A percentile compares a stretch with the other conserved stretches of the same genome.
phyloP scores from a whole-genome alignment of 2,797 vertebrate genomes.

The Spatula versicolor region DNA sequence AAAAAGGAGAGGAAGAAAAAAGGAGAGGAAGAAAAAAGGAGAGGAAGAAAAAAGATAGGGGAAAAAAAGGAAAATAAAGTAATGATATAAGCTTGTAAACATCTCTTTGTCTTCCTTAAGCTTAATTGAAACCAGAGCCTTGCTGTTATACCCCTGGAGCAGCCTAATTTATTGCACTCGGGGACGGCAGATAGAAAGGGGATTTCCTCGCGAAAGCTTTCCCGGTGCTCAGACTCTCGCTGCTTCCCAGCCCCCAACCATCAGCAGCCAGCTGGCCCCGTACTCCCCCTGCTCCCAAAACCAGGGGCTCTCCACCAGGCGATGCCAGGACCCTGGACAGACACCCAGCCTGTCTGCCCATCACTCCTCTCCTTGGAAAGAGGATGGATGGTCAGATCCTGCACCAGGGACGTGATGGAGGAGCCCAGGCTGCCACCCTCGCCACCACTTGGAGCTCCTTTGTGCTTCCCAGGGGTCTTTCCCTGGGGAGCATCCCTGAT shows the following conservation, averaged over 20 bases:
- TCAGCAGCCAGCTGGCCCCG: background rate
- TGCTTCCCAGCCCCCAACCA: background rate
- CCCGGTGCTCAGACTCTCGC: rapidly evolving
- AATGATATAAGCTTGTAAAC: background rate
- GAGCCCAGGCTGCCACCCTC: background rate
- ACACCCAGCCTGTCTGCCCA: rapidly evolving
- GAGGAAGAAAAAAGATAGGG: no score
- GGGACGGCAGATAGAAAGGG: background rate
- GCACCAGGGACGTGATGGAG: rapidly evolving
- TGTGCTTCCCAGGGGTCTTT: background rate
- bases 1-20: no score
- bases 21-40: no score
- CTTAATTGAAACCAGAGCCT: background rate
- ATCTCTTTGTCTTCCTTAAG: background rate
- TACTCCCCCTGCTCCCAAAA: background rate
- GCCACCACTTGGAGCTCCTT: rapidly evolving
- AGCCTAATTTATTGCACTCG: background rate
- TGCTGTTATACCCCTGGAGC: background rate
- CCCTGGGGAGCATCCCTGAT: background rate
- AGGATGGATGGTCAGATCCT: rapidly evolving
- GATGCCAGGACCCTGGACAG: background rate
- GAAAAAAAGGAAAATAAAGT: background rate
- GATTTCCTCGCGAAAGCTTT: background rate
- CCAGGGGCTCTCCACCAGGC: background rate
- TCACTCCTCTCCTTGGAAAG: background rate